Conservation (phyloP, 2,797 vertebrate species). For the Jordanella pulchra region DNA sequence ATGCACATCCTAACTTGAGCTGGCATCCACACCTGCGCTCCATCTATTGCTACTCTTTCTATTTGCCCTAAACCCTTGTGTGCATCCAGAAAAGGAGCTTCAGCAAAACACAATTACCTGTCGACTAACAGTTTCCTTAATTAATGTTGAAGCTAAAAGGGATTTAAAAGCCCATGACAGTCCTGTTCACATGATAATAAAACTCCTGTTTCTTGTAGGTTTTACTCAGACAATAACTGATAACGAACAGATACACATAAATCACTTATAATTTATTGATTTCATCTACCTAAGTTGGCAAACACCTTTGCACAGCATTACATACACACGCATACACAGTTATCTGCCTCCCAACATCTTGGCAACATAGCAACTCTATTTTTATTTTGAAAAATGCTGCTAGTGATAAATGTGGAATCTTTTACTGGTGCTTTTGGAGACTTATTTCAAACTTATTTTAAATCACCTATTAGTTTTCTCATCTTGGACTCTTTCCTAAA, state of each 20-base stretch:
- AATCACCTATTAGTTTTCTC: not conserved
- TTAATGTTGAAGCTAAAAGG: conserved; percentile 61
- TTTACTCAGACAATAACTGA: conserved; percentile 27
- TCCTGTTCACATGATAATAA: conserved; percentile 64
- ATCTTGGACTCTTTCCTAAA: not conserved
- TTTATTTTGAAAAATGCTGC: not conserved
- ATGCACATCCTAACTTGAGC: conserved; percentile 23
- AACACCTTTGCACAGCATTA: not conserved
- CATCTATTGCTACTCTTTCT: conserved; percentile 31
- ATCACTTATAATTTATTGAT: not conserved
- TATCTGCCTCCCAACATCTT: not conserved
- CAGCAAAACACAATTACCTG: conserved; percentile 62
- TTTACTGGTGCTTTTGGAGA: not conserved
- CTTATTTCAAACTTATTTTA: not conserved
- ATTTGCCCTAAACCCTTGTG: conserved; percentile 19
- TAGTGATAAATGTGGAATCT: not conserved
- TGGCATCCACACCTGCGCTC: conserved; percentile 62
- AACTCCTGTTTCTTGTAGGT: conserved; percentile 38
- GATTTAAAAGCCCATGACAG: conserved; percentile 46
- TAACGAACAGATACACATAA: not conserved
- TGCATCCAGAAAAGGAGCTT: conserved; percentile 44
- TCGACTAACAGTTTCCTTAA: conserved; percentile 72
- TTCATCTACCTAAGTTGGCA: not conserved
- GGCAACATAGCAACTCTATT: not conserved
- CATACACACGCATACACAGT: not conserved